These are phyloP conservation scores for Podarcis lilfordi DNA, from an alignment of 2,797 vertebrate genomes.

Conservation along the genomic window DNA sequence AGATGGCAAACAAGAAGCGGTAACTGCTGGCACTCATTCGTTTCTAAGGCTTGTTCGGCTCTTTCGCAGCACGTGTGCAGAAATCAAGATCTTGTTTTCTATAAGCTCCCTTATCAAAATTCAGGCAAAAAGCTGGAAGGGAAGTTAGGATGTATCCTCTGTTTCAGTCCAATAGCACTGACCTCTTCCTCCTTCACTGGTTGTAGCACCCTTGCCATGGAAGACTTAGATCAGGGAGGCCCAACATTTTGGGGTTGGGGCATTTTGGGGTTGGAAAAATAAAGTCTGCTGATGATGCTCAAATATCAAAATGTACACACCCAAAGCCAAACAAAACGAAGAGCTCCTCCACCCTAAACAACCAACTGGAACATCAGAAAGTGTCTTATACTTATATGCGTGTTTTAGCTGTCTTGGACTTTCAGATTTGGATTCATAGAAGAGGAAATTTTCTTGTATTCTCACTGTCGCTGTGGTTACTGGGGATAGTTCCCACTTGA, in stretches of 20 bases:
- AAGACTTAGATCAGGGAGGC: not conserved
- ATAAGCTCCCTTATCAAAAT: not conserved
- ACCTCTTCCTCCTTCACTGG: not conserved
- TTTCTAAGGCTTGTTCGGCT: not conserved
- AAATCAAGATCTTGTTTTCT: not conserved
- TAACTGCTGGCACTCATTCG: not conserved
- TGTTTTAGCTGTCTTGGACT: not conserved
- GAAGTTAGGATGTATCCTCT: too few relatives aligned
- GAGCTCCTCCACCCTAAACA: too few relatives aligned
- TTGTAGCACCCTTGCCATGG: not conserved
- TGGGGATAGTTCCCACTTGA: not conserved
- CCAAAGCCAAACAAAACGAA: too few relatives aligned
- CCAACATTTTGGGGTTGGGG: too few relatives aligned
- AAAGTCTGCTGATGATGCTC: too few relatives aligned
- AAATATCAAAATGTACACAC: too few relatives aligned
- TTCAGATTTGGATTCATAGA: not conserved
- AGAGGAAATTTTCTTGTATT: not conserved
- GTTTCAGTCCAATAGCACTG: not conserved
- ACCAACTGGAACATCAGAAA: too few relatives aligned
- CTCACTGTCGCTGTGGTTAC: too few relatives aligned
- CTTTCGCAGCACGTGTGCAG: not conserved
- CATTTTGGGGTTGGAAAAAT: too few relatives aligned
- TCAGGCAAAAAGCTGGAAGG: not conserved
- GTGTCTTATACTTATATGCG: not conserved
- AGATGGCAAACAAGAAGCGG: constrained; percentile 90